Base-by-base conservation (phyloP, 2,888 invertebrate genomes). In the Spialia ferax region DNA sequence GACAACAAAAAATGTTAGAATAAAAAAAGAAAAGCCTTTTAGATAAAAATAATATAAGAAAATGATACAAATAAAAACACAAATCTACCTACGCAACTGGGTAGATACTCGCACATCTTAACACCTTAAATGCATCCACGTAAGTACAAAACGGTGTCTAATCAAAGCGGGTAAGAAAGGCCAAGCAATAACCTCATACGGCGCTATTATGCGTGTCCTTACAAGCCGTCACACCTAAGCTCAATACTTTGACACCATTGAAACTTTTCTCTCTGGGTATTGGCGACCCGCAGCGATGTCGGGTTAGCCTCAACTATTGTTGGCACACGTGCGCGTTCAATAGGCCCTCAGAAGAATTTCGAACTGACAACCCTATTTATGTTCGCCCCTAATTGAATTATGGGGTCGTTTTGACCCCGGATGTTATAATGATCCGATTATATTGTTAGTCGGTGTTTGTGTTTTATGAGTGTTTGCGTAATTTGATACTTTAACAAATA, bases 321-420 rank as follows among this genome's bases (percentile, higher is more conserved):
- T 71, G 74, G 80, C 82, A 84, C 93, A 93, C 93, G 92, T 93
- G 93, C 88, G 85, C 77, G 71, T 68, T 89, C 80, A 92, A 91
- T 89, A 77, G 86, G 76, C 88, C 88, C 86, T 85, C 83, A 84
- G 79, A 79, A 80, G 77, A 77, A 79, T 82, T 81, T 82, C 77
- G 77, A 81, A 81, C 82, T 87, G 87, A 87, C 90, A 88, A 84
- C 83, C 82, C 87, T 84, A 88, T 90, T 89, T 89, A 84, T 87
- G 85, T 80, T 83, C 75, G 75, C 80, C 79, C 81, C 85, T 92
- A 92, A 93, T 93, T 92, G 87, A 93, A 93, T 93, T 92, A 91
- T 85, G 83, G 84, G 80, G 80, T 80, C 77, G 75, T 80, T 80
- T 83, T 84, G 82, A 82, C 85, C 85, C 83, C 78, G 75, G 78